These are phyloP conservation scores for Colistium nudipinnis DNA, from an alignment of 2,113 vertebrate species.

Conservation along the genomic window DNA sequence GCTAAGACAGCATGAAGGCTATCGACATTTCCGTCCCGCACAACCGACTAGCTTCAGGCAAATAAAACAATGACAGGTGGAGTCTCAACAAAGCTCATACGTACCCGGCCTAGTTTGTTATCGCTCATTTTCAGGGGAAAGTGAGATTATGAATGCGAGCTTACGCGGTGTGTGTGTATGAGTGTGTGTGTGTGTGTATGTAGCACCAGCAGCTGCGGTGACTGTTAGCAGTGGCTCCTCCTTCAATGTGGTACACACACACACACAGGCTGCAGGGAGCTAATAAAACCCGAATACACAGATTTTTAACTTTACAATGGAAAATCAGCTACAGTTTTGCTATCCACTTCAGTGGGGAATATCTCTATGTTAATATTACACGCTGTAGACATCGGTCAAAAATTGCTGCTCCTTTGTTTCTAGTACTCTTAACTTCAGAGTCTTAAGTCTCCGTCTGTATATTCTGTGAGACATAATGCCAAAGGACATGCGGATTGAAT, in stretches of 20 bases:
- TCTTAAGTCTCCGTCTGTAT: no score
- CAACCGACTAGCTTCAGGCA: not conserved
- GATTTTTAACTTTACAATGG: no score
- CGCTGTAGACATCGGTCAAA: no score
- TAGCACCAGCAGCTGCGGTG: not conserved
- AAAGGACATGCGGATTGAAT: no score
- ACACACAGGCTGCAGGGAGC: not conserved
- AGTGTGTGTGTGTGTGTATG: not conserved
- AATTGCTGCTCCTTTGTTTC: no score
- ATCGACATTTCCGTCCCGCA: not conserved
- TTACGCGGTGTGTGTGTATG: not conserved
- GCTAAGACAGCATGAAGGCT: not conserved
- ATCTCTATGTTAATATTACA: no score
- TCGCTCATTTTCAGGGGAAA: conserved; percentile 74
- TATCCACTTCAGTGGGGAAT: no score
- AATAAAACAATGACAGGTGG: not conserved
- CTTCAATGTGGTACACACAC: no score
- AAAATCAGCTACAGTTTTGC: no score
- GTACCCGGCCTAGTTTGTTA: conserved; percentile 77
- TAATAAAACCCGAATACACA: no score
- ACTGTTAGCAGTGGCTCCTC: not conserved
- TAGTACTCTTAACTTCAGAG: no score
- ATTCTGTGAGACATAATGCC: no score
- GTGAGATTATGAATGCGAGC: not conserved
- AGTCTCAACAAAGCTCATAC: conserved; percentile 57